Base-by-base conservation (phyloP, 2,888 invertebrate genomes). In the Calephelis perditalis region DNA sequence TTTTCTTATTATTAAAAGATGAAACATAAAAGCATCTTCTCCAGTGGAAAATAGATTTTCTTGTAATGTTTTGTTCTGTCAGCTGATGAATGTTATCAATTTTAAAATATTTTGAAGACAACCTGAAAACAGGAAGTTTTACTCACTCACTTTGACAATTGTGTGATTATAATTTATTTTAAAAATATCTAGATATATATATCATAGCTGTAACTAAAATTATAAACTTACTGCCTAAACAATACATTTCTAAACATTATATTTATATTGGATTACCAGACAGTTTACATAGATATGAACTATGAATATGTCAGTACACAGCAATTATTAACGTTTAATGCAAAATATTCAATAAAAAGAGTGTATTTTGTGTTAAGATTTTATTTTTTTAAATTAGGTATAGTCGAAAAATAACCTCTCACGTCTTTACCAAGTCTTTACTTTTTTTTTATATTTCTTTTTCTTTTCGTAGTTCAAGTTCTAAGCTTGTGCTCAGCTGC, bases 1-100 rank as follows among this genome's bases (percentile, higher is more conserved):
- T 84, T 70, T 94, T 92, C 73, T 94, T 94, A 47, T 75, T 87
- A 63, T 76, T 78, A 5, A 79, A 65, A 67, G 79, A 68, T 72
- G 91, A 74, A 62, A 82, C 63, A 7, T 86, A 81, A 6, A 86
- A 65, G 36, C 73, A 72, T 68, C 84, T 77, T 11, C 71, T 64
- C 65, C 60, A 63, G 9, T 52, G 64, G 1, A 49, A 11, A 56
- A 10, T 9, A 65, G 12, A 46, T 65, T 59, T 45, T 63, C 59
- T 55, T 58, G 44, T 36, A 68, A 57, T 56, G 65, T 59, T 52
- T 73, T 78, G 15, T 5, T 67, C 66, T 59, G 61, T 49, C 1
- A 72, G 58, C 69, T 78, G 71, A 43, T 68, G 45, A 7, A 75
- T 26, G 64, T 68, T 70, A 64, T 84, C 81, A 63, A 73, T 74